Base-by-base conservation (phyloP, 1,140 invertebrate genomes). In the Bombus terrestris region DNA sequence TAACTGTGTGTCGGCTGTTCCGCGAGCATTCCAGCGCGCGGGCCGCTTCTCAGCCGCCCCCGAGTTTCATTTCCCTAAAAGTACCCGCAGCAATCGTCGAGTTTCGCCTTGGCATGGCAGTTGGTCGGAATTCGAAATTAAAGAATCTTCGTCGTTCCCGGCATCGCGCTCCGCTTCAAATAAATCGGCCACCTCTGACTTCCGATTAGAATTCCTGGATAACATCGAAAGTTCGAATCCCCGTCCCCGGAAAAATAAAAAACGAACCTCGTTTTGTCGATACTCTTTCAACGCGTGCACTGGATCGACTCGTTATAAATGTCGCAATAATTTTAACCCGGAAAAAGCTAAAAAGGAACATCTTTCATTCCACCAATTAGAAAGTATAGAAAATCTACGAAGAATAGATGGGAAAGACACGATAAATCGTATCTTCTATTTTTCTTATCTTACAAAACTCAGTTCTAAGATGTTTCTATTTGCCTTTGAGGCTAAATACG, bases 1-100 rank as follows among this genome's bases (percentile, higher is more conserved):
- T 80, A 80, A 74, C 64, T 79, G 37, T 15, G 74, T 32, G 32
- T 83, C 62, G 25, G 62, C 25, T 59, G 41, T 74, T 47, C 22
- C 80, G 89, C 91, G 81, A 83, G 78, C 81, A 86, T 92, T 89
- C 81, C 83, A 66, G 41, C 57, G 57, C 22, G 32, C 71, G 32
- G 6, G 22, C 15, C 74, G 41, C 57, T 80, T 47, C 74, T 39
- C 35, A 10, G 22, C 86, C 68, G 25, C 91, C 64, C 76, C 86
- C 83, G 72, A 91, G 88, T 93, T 93, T 93, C 92, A 93, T 93
- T 93, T 93, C 83, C 89, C 86, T 92, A 90, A 92, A 91, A 93
- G 90, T 89, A 80, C 81, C 59, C 85, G 53, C 68, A 83, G 79
- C 71, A 87, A 89, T 89, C 76, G 85, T 47, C 75, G 79, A 83